Conservation (phyloP, 2,888 invertebrate species). For the Cephus rjabovi region DNA sequence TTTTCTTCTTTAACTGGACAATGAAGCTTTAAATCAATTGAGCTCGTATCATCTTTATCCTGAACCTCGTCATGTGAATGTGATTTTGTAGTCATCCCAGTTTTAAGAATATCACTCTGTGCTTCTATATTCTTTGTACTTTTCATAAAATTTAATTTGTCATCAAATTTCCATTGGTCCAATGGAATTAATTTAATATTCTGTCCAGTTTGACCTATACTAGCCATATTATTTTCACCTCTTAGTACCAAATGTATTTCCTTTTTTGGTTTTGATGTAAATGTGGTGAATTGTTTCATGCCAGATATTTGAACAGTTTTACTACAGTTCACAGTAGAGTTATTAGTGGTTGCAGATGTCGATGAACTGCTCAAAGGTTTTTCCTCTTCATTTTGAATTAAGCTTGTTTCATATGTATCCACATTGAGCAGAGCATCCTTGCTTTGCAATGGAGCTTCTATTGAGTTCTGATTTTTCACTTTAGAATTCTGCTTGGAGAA, state of each 20-base stretch:
- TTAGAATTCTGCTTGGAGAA: neutral
- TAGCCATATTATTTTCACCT: slow-evolving; percentile 17
- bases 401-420: neutral
- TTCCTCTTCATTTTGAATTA: neutral
- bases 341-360: neutral
- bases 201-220: slow-evolving; percentile 17
- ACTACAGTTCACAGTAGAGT: neutral
- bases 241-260: slow-evolving; percentile 16
- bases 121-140: neutral
- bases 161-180: slow-evolving; percentile 16
- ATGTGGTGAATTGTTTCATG: neutral
- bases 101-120: slow-evolving; percentile 8
- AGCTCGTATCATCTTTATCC: neutral
- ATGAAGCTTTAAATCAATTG: slow-evolving; percentile 3
- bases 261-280: slow-evolving; percentile 17
- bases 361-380: neutral
- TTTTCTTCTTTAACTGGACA: slow-evolving; percentile 8
- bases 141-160: neutral
- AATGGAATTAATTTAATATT: slow-evolving; percentile 21
- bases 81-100: neutral
- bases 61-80: neutral
- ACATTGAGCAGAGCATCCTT: neutral
- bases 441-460: neutral
- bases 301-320: neutral
- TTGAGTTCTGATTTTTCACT: neutral